Evolutionary conservation across 2,888 invertebrate genomes (phyloP), one percentile per base, ranked within the genome.

Genomic region (Prosapia bicincta): DNA sequence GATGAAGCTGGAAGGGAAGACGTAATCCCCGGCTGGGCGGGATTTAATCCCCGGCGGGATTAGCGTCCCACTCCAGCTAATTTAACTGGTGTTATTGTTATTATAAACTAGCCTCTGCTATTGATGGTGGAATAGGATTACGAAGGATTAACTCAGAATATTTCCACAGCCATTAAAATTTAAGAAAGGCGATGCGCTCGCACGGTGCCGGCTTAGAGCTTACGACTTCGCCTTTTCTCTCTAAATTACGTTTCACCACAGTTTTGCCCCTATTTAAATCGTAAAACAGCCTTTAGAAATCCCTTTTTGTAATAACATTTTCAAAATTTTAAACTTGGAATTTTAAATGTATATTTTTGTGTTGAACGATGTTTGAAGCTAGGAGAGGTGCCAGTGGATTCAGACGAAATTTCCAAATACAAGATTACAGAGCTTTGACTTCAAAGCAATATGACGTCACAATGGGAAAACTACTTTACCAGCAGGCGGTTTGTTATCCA

Each of bases 231-330:
- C 73, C 54, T 54, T 3, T 54, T 1, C 54, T 20, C 20, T n/a
- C 54, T 54, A 68, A 73, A 73, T 73, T 73, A 73, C 67, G 67
- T 73, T 67, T 73, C 72, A 24, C 69, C 73, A 69, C 68, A 54
- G 20, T 54, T 54, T 54, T n/a, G n/a, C n/a, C 54, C 54, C 54
- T 20, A 54, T 54, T 54, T 54, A 54, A 54, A 54, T 54, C 54
- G 54, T 20, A 54, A 54, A 5, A 54, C 20, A 10, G n/a, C 20
- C 3, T 20, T 13, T 2, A 5, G 13, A n/a, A 54, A 54, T 54
- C 54, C 20, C 20, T 54, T 54, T 54, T 54, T 54, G 20, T 54
- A 54, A 54, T 54, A 5, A 20, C 20, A 54, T 54, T 54, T 54
- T 54, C 38, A 15, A 38, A 13, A 9, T 30, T 30, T 30, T 9